A percentile compares a stretch with the other conserved stretches of the same genome.
phyloP scores from a whole-genome alignment of 2,113 vertebrate species.

The Hystrix cristata region DNA sequence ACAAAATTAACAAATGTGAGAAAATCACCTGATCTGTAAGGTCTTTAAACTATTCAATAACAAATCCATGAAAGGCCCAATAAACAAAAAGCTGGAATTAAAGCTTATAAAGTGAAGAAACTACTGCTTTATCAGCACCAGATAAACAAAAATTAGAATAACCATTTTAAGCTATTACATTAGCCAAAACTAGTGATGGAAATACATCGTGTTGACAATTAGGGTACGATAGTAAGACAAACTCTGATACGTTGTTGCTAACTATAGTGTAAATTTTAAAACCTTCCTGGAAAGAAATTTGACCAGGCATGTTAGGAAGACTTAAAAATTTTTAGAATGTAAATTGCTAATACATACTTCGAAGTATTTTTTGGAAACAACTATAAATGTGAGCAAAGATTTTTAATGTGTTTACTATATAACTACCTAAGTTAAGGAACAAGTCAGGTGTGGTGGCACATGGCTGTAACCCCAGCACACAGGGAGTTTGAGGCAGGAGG shows the following conservation, averaged over 20 bases:
- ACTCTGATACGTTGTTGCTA: neutral
- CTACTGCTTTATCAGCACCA: neutral
- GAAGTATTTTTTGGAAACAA: constrained; percentile 31
- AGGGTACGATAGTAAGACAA: neutral
- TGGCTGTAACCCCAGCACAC: neutral
- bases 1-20: constrained; percentile 54
- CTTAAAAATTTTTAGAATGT: constrained; percentile 20
- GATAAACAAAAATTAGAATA: constrained; percentile 1
- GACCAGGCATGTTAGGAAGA: neutral
- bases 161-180: neutral
- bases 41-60: constrained; percentile 4
- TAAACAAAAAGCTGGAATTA: constrained; percentile 2
- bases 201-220: neutral
- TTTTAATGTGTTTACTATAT: neutral
- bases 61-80: neutral
- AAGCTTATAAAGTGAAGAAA: constrained; percentile 29
- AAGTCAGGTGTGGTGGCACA: neutral
- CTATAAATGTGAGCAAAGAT: neutral
- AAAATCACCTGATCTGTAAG: constrained; percentile 33
- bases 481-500: neutral
- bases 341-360: neutral
- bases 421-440: neutral
- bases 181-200: neutral
- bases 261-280: neutral
- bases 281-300: constrained; percentile 29